Evolutionary conservation across 2,888 invertebrate genomes (phyloP).

Genomic region (Cosmopolites sordidus): DNA sequence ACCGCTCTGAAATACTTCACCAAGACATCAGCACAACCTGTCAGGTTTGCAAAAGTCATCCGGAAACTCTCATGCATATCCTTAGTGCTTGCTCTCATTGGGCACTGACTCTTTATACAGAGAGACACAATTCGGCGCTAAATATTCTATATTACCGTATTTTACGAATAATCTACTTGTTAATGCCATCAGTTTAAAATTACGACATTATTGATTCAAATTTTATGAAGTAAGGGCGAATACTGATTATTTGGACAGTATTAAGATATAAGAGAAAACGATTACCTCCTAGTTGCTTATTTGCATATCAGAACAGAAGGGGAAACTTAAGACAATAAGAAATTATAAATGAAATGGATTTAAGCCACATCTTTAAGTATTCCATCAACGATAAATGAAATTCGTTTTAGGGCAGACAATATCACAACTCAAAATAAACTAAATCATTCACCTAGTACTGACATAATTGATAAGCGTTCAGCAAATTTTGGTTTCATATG

Average conservation of each 20-base stretch:
- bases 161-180: too few species aligned
- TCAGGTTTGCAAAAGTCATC: too few species aligned
- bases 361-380: neutral
- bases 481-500: neutral
- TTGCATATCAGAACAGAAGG: neutral
- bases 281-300: neutral
- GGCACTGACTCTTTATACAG: too few species aligned
- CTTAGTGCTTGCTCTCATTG: too few species aligned
- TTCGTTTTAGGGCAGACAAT: too few species aligned
- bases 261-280: neutral
- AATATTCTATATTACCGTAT: too few species aligned
- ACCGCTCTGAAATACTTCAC: too few species aligned
- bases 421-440: too few species aligned
- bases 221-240: neutral
- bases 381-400: neutral
- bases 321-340: neutral
- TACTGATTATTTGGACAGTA: conserved; percentile 1
- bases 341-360: neutral
- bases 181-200: too few species aligned
- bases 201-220: neutral
- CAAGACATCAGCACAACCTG: too few species aligned
- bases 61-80: too few species aligned
- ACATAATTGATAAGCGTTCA: neutral
- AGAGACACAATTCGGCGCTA: too few species aligned
- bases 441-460: neutral